Percentiles rank a stretch among this genome's conserved stretches.
Conservation (phyloP, 2,888 invertebrate species). For the Caradrina clavipalpis region DNA sequence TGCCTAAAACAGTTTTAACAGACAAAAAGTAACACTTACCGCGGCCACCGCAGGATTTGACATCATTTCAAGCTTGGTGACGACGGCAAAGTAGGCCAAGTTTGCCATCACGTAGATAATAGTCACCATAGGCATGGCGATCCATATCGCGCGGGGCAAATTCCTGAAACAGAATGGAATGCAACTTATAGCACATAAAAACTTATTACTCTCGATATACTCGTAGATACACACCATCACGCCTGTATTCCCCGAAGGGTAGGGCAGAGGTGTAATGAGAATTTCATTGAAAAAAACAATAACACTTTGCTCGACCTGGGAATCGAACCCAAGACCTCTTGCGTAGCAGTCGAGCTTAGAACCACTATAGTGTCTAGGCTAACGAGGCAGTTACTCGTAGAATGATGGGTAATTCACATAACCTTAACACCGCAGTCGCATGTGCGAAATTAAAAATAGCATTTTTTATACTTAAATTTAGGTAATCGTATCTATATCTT, state of each 20-base stretch:
- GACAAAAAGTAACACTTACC: conserved; percentile 87
- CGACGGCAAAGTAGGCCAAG: conserved; percentile 97
- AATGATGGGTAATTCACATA: conserved; percentile 24
- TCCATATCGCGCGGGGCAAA: conserved; percentile 98
- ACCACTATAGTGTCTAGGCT: too few species aligned
- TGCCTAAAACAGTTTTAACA: too few species aligned
- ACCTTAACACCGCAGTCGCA: background rate
- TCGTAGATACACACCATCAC: too few species aligned
- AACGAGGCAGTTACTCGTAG: too few species aligned
- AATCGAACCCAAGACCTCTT: too few species aligned
- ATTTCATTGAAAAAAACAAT: too few species aligned
- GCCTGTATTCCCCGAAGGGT: too few species aligned
- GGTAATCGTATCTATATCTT: conserved; percentile 14
- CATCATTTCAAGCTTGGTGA: conserved; percentile 95
- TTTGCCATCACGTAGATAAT: conserved; percentile 97
- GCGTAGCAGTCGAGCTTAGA: too few species aligned
- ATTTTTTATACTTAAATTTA: background rate
- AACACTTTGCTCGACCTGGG: too few species aligned
- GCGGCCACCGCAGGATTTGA: conserved; percentile 96
- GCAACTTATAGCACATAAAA: conserved; percentile 48
- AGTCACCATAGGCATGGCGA: conserved; percentile 97
- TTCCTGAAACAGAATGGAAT: conserved; percentile 92
- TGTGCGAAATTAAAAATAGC: background rate
- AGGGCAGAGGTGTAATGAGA: too few species aligned
- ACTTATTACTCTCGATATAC: conserved; percentile 35